These are phyloP conservation scores for Drosophila punjabiensis DNA, from an alignment of 1,140 invertebrate species.

Conservation along the genomic window DNA sequence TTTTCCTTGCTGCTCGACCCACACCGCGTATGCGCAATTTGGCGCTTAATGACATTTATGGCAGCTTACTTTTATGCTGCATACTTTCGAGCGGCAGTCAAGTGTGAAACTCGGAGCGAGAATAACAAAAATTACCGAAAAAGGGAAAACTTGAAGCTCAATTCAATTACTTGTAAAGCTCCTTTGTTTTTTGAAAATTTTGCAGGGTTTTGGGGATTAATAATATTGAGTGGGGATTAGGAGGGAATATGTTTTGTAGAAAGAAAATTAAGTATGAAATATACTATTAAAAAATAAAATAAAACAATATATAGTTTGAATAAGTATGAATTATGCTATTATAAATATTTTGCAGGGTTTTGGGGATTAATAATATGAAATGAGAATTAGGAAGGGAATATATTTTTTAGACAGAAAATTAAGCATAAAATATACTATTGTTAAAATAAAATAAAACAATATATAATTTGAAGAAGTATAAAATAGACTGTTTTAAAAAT, in stretches of 20 bases:
- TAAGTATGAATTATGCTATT: no score
- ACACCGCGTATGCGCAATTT: constrained; percentile 47
- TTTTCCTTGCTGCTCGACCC: not conserved
- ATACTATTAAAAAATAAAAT: no score
- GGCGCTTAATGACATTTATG: constrained; percentile 37
- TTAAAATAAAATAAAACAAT: no score
- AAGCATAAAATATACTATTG: not conserved
- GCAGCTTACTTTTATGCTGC: constrained; percentile 29
- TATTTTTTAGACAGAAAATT: not conserved
- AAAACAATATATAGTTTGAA: no score
- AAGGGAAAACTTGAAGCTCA: not conserved
- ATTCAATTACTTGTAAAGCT: not conserved
- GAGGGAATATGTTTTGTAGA: no score
- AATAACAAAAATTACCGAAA: constrained; percentile 6
- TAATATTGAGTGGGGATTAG: not conserved
- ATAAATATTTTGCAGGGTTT: not conserved
- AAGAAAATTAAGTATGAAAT: not conserved
- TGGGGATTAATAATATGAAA: not conserved
- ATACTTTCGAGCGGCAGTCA: constrained; percentile 22
- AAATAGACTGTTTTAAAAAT: no score
- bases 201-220: not conserved
- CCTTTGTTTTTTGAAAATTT: not conserved
- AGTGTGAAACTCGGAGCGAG: constrained; percentile 17
- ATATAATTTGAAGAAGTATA: no score
- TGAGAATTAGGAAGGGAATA: not conserved